Evolutionary conservation across 1,140 invertebrate species (phyloP).

Genomic region (Aethina tumida): DNA sequence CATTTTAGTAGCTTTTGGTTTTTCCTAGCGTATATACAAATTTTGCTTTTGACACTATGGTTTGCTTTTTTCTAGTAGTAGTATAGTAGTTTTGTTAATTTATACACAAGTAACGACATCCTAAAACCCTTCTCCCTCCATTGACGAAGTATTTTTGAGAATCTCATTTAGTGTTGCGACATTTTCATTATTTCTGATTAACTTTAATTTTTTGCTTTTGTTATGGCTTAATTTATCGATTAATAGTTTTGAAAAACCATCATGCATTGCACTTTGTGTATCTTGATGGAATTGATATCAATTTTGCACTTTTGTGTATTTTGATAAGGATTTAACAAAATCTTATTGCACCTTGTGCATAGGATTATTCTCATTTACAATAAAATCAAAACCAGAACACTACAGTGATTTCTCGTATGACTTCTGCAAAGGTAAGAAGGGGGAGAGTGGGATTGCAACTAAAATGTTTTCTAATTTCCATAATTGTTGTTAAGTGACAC

Average conservation of each 20-base stretch:
- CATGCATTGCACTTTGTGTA: too few relatives aligned
- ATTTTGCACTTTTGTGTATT: too few relatives aligned
- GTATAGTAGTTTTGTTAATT: constrained; percentile 14
- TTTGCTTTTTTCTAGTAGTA: constrained; percentile 17
- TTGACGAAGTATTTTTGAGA: constrained; percentile 8
- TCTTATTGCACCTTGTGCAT: too few relatives aligned
- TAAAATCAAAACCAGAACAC: constrained; percentile 1
- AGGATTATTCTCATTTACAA: not conserved
- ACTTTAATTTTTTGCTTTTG: too few relatives aligned
- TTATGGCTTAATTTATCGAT: too few relatives aligned
- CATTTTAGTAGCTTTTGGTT: constrained; percentile 17
- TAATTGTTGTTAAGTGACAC: not conserved
- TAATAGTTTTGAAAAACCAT: too few relatives aligned
- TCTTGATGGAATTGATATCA: too few relatives aligned
- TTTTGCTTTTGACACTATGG: constrained; percentile 15
- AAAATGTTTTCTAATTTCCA: constrained; percentile 20
- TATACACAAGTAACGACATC: constrained; percentile 13
- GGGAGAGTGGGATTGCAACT: constrained; percentile 28
- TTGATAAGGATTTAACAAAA: too few relatives aligned
- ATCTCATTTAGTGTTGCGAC: constrained; percentile 13
- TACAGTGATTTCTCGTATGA: constrained; percentile 8
- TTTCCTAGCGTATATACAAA: constrained; percentile 9
- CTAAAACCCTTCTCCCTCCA: constrained; percentile 25
- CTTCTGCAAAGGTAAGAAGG: constrained; percentile 28
- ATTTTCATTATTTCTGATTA: too few relatives aligned